Base-by-base conservation (phyloP, 2,888 invertebrate genomes). In the Hetaerina titia region DNA sequence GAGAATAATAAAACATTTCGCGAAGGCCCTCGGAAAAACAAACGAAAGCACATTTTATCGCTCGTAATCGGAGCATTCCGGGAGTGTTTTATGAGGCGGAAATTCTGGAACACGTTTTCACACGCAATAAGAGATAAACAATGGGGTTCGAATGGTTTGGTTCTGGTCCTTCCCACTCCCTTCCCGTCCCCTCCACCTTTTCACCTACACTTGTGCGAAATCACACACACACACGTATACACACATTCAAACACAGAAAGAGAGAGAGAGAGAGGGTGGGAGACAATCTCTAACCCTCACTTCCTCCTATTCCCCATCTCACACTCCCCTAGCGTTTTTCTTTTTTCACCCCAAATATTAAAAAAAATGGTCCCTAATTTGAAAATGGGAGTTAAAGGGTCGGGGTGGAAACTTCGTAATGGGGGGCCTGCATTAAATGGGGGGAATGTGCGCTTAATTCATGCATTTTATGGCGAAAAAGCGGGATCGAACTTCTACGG, bases 121-220 rank as follows among this genome's bases (percentile, higher is more conserved):
- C 69, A 92, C 64, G 69, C 92, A 92, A 92, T 92, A 74, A 92
- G 92, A 92, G 92, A 69, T 63, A 92, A 92, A 92, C 92, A 92
- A 92, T 69, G n/a, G 69, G 56, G 15, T 64, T 15, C 13, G 56
- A 92, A 56, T 81, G 31, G 11, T 90, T 22, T 90, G 19, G 45
- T 64, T 22, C 45, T 90, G 31, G 7, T 81, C 31, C 11, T 81
- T 81, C 13, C 22, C 31, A 69, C 25, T 81, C 81, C 6, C 81
- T 69, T 22, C 11, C 81, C 11, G 13, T 31, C 31, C 25, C 4
- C 11, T 74, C 81, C 31, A 0, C 31, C 1, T 9, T 6, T 45
- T 45, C 45, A 45, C 25, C 31, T 81, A 13, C 25, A 13, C 25
- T 81, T 22, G 5, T 31, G 9, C 22, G 11, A 13, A 31, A 4